Percentiles rank a stretch among this genome's conserved stretches.
phyloP scores from a whole-genome alignment of 2,113 vertebrate species.

The Beaufortia kweichowensis region DNA sequence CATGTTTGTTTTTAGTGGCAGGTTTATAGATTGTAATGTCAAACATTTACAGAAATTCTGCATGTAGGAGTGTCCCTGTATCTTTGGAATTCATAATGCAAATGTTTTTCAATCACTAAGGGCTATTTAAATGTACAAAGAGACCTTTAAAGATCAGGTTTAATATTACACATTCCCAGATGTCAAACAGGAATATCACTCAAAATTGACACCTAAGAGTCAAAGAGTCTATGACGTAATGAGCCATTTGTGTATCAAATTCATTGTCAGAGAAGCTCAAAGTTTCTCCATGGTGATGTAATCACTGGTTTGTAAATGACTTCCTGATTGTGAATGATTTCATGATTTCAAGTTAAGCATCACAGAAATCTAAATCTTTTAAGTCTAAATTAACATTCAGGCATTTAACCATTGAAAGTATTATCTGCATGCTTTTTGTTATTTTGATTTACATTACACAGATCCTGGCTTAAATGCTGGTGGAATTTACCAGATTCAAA shows the following conservation, averaged over 20 bases:
- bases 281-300: neutral
- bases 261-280: neutral
- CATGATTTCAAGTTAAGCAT: neutral
- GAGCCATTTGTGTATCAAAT: constrained; percentile 7
- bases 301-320: neutral
- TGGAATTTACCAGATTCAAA: neutral
- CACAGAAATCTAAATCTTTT: neutral
- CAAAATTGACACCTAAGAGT: neutral
- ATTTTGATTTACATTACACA: neutral
- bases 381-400: neutral
- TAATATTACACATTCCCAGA: neutral
- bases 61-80: neutral
- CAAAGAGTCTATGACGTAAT: neutral
- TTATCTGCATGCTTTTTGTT: too few species aligned
- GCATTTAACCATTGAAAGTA: neutral
- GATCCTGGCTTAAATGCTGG: too few species aligned
- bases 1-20: constrained; percentile 10
- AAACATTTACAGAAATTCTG: constrained; percentile 21
- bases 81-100: neutral
- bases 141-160: constrained; percentile 4
- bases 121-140: constrained; percentile 4
- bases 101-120: constrained; percentile 20
- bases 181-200: neutral
- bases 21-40: neutral
- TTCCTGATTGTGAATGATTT: too few species aligned